Evolutionary conservation across 2,888 invertebrate genomes (phyloP), one percentile per base, ranked within the genome.

Genomic region (Tyria jacobaeae): DNA sequence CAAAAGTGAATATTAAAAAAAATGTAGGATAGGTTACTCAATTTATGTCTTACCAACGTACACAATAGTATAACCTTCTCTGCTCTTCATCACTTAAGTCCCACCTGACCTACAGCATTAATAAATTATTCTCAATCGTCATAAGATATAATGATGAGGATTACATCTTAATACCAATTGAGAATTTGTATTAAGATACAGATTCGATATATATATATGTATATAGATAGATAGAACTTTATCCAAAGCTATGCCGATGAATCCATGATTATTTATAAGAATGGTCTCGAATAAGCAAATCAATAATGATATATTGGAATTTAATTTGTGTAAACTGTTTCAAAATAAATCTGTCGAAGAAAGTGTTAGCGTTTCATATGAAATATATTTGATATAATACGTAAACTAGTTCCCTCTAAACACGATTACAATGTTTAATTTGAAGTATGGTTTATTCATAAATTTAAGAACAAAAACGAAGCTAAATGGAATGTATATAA

Each of bases 41-140:
- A 54, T 24, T 54, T 54, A 44, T 54, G 54, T n/a, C 27, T 54
- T n/a, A 54, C 44, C 27, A 54, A 24, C 25, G 25, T 41, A 10
- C n/a, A 54, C 25, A n/a, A n/a, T n/a, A 54, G 41, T 21, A 54
- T 1, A 12, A 44, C 44, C 15, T 54, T 27, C 15, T 41, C 44
- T 54, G 54, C 54, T n/a, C 44, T 44, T 17, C n/a, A 54, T 54
- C 15, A 54, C 54, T 6, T 44, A 44, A 17, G 44, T 54, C 14
- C 44, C 54, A 41, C 39, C 54, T 31, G 27, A 31, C 27, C 27
- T 31, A 31, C 27, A 31, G 4, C 27, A n/a, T n/a, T n/a, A n/a
- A n/a, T n/a, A n/a, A n/a, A n/a, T n/a, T n/a, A n/a, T n/a, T n/a
- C n/a, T n/a, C n/a, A n/a, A 31, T 31, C 27, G 2, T 31, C 27